A percentile compares a stretch with the other conserved stretches of the same genome.
Conservation (phyloP, 2,113 vertebrate genomes). For the Austrofundulus limnaeus region DNA sequence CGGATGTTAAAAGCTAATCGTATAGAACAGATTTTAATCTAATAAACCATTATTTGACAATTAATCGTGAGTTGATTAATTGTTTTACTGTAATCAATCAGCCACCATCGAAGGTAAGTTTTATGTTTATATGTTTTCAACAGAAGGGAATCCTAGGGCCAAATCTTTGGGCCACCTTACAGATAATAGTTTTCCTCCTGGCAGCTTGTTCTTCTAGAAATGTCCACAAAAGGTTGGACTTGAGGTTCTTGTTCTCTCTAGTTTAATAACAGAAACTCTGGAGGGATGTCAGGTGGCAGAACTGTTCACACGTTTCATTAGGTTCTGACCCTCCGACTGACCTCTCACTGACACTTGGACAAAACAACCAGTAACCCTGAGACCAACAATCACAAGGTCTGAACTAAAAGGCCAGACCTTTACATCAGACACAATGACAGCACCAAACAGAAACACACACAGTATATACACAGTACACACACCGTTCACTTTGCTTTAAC, state of each 20-base stretch:
- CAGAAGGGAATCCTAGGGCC: too few relatives aligned
- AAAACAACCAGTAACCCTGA: constrained; percentile 28
- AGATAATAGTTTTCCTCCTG: background rate
- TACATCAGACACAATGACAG: constrained; percentile 45
- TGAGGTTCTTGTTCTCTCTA: constrained; percentile 12
- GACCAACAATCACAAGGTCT: constrained; percentile 38
- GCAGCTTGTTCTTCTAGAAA: background rate
- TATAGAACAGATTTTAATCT: too few relatives aligned
- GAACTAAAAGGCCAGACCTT: constrained; percentile 29
- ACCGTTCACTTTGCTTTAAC: background rate
- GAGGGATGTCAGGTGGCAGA: constrained; percentile 1
- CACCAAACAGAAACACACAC: background rate
- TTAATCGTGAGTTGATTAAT: too few relatives aligned
- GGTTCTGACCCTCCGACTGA: background rate
- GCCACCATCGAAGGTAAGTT: too few relatives aligned
- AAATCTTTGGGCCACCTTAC: too few relatives aligned
- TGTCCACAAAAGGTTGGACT: background rate
- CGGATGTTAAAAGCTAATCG: too few relatives aligned
- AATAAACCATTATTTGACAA: too few relatives aligned
- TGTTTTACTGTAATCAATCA: too few relatives aligned
- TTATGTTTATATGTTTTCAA: too few relatives aligned
- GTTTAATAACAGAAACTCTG: constrained; percentile 16
- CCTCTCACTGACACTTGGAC: constrained; percentile 15
- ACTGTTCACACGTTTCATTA: background rate
- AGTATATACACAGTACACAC: constrained; percentile 4